phyloP scores from a whole-genome alignment of 2,797 vertebrate genomes.

The Parotocinclus haroldoi region DNA sequence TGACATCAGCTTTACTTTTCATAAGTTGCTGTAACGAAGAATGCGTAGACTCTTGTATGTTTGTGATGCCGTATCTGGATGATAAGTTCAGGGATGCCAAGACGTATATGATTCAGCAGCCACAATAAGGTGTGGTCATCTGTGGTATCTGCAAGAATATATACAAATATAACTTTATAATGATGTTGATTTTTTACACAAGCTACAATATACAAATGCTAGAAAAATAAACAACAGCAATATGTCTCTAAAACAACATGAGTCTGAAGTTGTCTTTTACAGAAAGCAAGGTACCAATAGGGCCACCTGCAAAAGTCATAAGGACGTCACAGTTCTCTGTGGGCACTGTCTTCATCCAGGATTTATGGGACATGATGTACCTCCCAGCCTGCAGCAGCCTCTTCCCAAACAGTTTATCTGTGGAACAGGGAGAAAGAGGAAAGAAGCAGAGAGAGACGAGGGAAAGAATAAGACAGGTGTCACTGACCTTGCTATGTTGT shows the following conservation, averaged over 20 bases:
- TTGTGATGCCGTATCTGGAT: conserved; percentile 96
- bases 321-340: conserved; percentile 97
- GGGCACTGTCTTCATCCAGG: conserved; percentile 98
- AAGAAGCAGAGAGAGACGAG: too few species aligned
- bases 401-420: conserved; percentile 96
- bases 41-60: conserved; percentile 87
- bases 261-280: too few species aligned
- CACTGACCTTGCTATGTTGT: conserved; percentile 42
- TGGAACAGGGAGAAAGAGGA: conserved; percentile 42
- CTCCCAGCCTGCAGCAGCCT: conserved; percentile 90
- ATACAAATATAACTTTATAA: not conserved
- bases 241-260: too few species aligned
- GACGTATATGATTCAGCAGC: conserved; percentile 94
- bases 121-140: conserved; percentile 97
- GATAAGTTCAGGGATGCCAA: conserved; percentile 95
- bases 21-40: conserved; percentile 95
- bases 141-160: conserved; percentile 75
- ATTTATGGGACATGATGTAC: conserved; percentile 97
- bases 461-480: not conserved
- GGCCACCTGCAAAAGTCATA: conserved; percentile 91
- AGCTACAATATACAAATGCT: too few species aligned
- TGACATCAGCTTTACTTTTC: conserved; percentile 75
- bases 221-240: too few species aligned
- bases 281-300: not conserved
- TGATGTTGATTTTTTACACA: too few species aligned